Conservation (phyloP, 2,888 invertebrate genomes). For the Leptopilina syphax region DNA sequence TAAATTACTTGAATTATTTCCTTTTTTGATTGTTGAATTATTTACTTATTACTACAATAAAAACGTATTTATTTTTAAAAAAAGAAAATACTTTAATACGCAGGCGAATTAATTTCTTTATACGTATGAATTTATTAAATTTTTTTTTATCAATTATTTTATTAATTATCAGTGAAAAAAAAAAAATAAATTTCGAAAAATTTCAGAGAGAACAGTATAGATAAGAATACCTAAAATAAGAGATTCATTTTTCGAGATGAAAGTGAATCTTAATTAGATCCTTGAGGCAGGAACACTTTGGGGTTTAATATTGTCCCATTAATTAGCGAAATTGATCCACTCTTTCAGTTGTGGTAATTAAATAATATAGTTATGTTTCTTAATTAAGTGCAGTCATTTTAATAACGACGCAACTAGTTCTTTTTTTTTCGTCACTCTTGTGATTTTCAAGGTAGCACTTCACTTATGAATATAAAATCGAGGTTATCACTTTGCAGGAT, state of each 20-base stretch:
- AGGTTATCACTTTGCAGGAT: slow-evolving; percentile 22
- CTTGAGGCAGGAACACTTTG: slow-evolving; percentile 15
- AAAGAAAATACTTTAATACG: no score
- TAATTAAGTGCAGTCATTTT: neutral
- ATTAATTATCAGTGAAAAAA: neutral
- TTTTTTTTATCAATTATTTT: neutral
- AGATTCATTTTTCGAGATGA: neutral
- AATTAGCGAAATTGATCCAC: neutral
- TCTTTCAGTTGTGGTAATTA: neutral
- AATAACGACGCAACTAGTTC: slow-evolving; percentile 2
- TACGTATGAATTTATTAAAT: neutral
- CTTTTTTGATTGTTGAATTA: no score
- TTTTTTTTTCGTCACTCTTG: neutral
- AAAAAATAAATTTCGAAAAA: neutral
- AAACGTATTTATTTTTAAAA: no score
- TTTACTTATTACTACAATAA: no score
- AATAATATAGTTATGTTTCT: neutral
- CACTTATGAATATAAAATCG: slow-evolving; percentile 12
- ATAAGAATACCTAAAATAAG: neutral
- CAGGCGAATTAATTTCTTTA: no score
- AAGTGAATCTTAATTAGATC: slow-evolving; percentile 2
- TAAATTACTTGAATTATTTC: no score
- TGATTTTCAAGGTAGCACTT: slow-evolving; percentile 8
- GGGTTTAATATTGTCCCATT: neutral
- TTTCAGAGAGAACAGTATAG: neutral